Evolutionary conservation across 2,888 invertebrate species (phyloP), one percentile per base, ranked within the genome.

Genomic region (Parasteatoda lunata): DNA sequence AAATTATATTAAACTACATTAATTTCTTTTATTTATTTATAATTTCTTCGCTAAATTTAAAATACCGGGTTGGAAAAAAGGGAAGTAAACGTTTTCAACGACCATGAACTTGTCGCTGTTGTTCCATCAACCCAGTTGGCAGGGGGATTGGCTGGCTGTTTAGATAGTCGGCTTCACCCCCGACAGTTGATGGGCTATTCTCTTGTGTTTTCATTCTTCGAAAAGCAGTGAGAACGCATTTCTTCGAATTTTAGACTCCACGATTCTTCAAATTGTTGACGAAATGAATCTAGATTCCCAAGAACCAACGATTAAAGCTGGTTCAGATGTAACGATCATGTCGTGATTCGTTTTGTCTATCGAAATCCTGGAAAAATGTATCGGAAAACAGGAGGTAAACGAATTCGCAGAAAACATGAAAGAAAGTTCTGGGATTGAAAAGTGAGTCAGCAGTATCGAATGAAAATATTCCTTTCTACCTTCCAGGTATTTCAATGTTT

Each of bases 401-500:
- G 71, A 13, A 59, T 84, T 78, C 78, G 9, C 51, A 47, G 77
- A 83, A 83, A 83, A 70, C 77, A 48, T 59, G 48, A 76, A 83
- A 83, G 71, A 64, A 48, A 51, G 48, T 45, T 69, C 73, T 5
- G 6, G 73, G 68, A 78, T 59, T 59, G n/a, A 77, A 70, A 71
- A 78, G 8, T 78, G 78, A 78, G 47, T 84, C 78, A 73, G 15
- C 47, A 73, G 51, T 71, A 30, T 15, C 13, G 54, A 72, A 54
- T 54, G 59, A 8, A 30, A 69, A 78, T 73, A 51, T 84, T 15
- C 52, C 47, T 49, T 54, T 30, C 52, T 59, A 30, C 72, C 30
- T 77, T 84, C 78, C 83, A 84, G 77, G 83, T 84, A 84, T 77
- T 70, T 11, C 11, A 45, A 52, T 72, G 77, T 77, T 77, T 84